Conservation (phyloP, 2,797 vertebrate species). For the Saxicola maurus region DNA sequence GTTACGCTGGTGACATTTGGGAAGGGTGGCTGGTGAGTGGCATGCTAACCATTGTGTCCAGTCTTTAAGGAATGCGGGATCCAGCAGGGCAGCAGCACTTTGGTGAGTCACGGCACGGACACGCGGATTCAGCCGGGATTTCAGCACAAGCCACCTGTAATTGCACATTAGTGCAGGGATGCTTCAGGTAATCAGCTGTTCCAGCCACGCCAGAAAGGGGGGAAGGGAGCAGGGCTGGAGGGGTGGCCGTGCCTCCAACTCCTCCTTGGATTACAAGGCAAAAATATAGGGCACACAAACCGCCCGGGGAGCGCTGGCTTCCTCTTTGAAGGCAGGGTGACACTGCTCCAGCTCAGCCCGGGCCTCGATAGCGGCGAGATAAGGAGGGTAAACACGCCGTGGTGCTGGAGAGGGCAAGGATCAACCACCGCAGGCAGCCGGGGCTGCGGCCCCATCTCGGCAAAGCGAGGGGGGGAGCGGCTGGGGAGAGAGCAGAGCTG, state of each 20-base stretch:
- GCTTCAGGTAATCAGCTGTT: slow-evolving; percentile 40
- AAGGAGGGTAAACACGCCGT: slow-evolving; percentile 19
- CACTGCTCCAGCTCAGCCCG: background rate
- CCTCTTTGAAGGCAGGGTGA: slow-evolving; percentile 45
- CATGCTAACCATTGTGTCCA: background rate
- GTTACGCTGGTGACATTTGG: background rate
- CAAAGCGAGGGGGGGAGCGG: background rate
- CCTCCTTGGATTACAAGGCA: slow-evolving; percentile 29
- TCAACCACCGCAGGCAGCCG: background rate
- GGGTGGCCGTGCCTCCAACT: background rate
- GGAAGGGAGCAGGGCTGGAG: slow-evolving; percentile 11
- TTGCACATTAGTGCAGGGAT: slow-evolving; percentile 8
- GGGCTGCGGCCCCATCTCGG: accelerated
- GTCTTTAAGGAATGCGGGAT: slow-evolving; percentile 36
- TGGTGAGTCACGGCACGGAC: slow-evolving; percentile 21
- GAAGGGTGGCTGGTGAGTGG: background rate
- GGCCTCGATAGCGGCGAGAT: background rate
- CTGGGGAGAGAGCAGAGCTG: background rate
- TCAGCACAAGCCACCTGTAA: slow-evolving; percentile 41
- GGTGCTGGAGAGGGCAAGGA: slow-evolving; percentile 22
- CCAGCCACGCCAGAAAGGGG: background rate
- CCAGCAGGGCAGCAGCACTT: background rate
- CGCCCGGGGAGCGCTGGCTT: background rate
- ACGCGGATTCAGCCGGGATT: slow-evolving; percentile 30
- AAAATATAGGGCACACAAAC: slow-evolving; percentile 19